phyloP scores from a whole-genome alignment of 2,797 vertebrate species.

The Tangara arthus region DNA sequence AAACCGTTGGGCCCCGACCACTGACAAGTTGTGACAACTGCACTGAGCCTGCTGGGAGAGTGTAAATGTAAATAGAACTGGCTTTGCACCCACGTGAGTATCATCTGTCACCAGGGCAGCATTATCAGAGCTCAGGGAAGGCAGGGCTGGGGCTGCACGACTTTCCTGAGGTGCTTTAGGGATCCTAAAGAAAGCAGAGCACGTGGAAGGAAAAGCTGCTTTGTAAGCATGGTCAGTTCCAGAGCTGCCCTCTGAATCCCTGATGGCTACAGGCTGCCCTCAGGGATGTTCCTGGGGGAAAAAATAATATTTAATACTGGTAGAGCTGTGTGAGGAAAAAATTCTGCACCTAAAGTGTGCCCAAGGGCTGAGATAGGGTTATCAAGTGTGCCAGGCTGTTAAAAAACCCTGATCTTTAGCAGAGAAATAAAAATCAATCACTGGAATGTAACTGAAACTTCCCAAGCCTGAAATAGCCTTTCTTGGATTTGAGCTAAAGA shows the following conservation, averaged over 20 bases:
- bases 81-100: not conserved
- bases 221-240: rapidly evolving
- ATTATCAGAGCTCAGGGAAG: not conserved
- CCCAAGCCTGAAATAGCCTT: not conserved
- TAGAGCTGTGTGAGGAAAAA: not conserved
- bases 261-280: not conserved
- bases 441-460: not conserved
- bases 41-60: constrained; percentile 24
- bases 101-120: not conserved
- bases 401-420: not conserved
- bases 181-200: not conserved
- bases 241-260: not conserved
- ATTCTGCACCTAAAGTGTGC: not conserved
- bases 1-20: not conserved
- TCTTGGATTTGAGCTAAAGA: not conserved
- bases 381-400: not conserved
- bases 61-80: constrained; percentile 54
- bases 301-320: not conserved
- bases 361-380: not conserved
- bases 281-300: rapidly evolving
- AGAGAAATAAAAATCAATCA: not conserved
- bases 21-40: constrained; percentile 64
- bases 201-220: not conserved
- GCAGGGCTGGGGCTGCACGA: not conserved
- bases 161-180: not conserved